Evolutionary conservation across 2,888 invertebrate species (phyloP), one percentile per base, ranked within the genome.

Genomic region (Apotomis turbidana): DNA sequence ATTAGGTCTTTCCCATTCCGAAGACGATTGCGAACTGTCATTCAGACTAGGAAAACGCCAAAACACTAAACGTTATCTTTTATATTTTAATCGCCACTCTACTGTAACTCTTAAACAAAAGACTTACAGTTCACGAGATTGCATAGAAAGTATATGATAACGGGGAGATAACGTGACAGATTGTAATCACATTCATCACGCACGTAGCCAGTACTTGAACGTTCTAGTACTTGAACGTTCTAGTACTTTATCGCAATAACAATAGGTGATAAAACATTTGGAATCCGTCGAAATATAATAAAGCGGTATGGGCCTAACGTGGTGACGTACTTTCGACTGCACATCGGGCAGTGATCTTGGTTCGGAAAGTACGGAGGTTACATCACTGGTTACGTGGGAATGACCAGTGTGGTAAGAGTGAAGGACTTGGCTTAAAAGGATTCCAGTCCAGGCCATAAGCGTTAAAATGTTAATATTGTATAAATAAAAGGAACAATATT

Each of bases 91-190:
- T 41, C 0, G 5, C 36, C 38, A 64, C 4, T 64, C 44, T 6
- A 44, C 13, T 27, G 38, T 55, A 54, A 44, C 15, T 55, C 54
- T 44, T 44, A 64, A 55, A 5, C 12, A 15, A 5, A 44, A 12
- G 64, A 5, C 8, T 55, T 64, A 64, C 54, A 5, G 52, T 54
- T 15, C 63, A 52, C 10, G 3, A 38, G 36, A 27, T 5, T 8
- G 49, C 6, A 54, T 66, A 60, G 62, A 71, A 71, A 68, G 62
- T 59, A 15, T 13, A 15, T 52, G 68, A 71, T 68, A 71, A 71
- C 71, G 71, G 71, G 5, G n/a, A 57, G 71, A 71, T 71, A 68
- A 71, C 62, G 71, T 58, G 71, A 70, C 54, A 59, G 71, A 71
- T 71, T 46, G 5, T 62, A 62, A 71, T 71, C 71, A 38, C 68